These are phyloP conservation scores for Rhaphigaster nebulosa DNA, from an alignment of 2,888 invertebrate genomes.

Conservation along the genomic window DNA sequence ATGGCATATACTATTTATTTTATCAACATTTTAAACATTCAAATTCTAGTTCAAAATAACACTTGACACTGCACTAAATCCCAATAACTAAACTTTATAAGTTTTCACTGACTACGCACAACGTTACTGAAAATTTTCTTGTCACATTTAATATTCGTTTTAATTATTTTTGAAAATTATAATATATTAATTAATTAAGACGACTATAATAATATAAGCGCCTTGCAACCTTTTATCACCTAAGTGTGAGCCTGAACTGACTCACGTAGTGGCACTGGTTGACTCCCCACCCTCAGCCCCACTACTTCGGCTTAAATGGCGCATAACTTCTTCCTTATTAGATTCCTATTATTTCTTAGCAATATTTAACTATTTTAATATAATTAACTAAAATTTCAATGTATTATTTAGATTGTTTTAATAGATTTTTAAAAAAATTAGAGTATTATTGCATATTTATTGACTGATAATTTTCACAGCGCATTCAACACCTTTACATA, in stretches of 20 bases:
- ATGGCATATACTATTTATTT: neutral
- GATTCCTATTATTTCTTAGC: neutral
- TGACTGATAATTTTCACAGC: too few relatives aligned
- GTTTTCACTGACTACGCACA: neutral
- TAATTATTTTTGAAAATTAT: neutral
- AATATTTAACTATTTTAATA: neutral
- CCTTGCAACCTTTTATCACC: neutral
- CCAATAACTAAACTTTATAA: neutral
- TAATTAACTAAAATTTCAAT: neutral
- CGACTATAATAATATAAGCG: neutral
- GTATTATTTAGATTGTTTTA: too few relatives aligned
- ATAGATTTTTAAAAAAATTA: too few relatives aligned
- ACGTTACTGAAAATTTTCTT: neutral
- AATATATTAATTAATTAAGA: neutral
- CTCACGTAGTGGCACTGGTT: neutral
- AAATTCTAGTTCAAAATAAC: neutral
- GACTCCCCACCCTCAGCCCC: neutral
- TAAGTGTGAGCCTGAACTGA: neutral
- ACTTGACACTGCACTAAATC: neutral
- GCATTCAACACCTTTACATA: too few relatives aligned
- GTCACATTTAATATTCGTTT: neutral
- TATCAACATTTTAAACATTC: neutral
- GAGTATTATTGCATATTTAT: too few relatives aligned
- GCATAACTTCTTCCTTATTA: neutral
- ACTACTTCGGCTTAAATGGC: slow-evolving; percentile 36